These are phyloP conservation scores for Aplocera efformata DNA, from an alignment of 2,888 invertebrate genomes.

Conservation along the genomic window DNA sequence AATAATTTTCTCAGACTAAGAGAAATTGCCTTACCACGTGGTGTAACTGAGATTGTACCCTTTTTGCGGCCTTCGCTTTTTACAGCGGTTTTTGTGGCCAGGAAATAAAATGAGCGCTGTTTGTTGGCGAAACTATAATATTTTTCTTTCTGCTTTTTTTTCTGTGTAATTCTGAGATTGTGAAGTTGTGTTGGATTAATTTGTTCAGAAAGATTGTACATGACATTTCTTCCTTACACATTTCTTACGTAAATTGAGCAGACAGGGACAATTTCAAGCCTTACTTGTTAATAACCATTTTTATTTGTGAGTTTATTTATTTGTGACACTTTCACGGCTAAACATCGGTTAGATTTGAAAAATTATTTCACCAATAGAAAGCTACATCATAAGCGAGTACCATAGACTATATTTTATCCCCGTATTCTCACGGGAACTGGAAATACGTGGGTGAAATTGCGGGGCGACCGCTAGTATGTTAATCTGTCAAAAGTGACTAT, in stretches of 20 bases:
- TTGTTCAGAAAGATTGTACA: not conserved
- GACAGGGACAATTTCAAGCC: too few species aligned
- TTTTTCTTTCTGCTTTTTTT: slow-evolving; percentile 12
- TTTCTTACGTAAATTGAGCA: not conserved
- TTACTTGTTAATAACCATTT: too few species aligned
- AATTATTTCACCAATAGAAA: too few species aligned
- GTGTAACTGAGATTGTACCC: slow-evolving; percentile 12
- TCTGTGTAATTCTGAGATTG: slow-evolving; percentile 1
- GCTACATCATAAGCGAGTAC: too few species aligned
- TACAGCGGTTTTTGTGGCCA: slow-evolving; percentile 12
- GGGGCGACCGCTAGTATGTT: too few species aligned
- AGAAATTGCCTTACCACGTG: slow-evolving; percentile 13
- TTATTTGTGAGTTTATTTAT: too few species aligned
- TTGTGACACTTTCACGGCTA: too few species aligned
- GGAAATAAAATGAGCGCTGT: not conserved
- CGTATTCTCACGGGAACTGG: too few species aligned
- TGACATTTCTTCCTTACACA: slow-evolving; percentile 1
- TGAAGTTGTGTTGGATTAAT: not conserved
- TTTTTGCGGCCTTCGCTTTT: slow-evolving; percentile 11
- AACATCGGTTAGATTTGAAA: too few species aligned
- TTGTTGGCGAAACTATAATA: slow-evolving; percentile 13
- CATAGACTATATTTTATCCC: too few species aligned
- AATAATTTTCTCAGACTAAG: not conserved
- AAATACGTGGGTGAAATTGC: too few species aligned
- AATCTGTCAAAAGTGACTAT: too few species aligned